Base-by-base conservation (phyloP, 2,797 vertebrate genomes). In the Spea hammondii region DNA sequence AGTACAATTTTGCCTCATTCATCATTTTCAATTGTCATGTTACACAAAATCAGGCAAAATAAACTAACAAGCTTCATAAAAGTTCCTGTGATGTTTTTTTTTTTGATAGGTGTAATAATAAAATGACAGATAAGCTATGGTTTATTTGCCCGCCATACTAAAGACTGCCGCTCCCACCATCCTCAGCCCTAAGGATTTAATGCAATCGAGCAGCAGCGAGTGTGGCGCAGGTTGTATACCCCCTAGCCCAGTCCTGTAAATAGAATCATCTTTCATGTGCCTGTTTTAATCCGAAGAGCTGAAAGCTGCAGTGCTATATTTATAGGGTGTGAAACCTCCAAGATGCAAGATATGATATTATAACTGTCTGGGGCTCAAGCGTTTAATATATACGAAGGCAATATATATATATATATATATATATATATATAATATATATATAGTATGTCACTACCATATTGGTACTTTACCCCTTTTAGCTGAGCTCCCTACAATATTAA, bases 241-340 rank as follows among this genome's bases (percentile, higher is more conserved):
- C 32, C 59, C 14, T 12, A 6, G 5, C n/a, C 59, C 12, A 2
- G 59, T 7, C 59, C n/a, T 62, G 5, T 17, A 62, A 62, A 62
- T 62, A 62, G 59, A 62, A 14, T 14, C 59, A 32, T 5, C n/a
- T 32, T 62, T 9, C 14, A 4, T 9, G 12, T 32, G 59, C 32
- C 17, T 62, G 59, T 62, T 17, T 62, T 62, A 17, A 62, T 62
- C 59, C 59, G 7, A 32, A 14, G 10, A 32, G 59, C 59, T 62
- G 1, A 62, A 62, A 62, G 59, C 6, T 10, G 12, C 59, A 4
- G 59, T 17, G 59, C 9, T 62, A 62, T 62, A 62, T 62, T 62
- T 62, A 62, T 62, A 62, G 59, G n/a, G 59, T 62, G 59, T 17
- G 59, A 62, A 62, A 62, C 32, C 59, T 62, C 5, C n/a, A 62